Conservation (phyloP, 2,888 invertebrate species). For the Nowickia ferox region DNA sequence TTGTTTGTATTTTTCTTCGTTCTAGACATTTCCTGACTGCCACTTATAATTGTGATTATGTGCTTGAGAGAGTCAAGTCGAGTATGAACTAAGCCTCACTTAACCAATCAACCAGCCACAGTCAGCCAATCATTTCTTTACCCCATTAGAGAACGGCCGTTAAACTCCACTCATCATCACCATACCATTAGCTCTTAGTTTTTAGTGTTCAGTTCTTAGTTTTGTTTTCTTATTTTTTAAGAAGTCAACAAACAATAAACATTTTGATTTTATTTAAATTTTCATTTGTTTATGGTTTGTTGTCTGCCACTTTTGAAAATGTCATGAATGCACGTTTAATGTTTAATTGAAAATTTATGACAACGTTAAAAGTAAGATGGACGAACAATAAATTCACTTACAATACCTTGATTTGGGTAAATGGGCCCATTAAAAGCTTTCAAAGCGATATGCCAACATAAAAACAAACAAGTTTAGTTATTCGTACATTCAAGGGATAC, state of each 20-base stretch:
- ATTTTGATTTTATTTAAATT: slow-evolving; percentile 64
- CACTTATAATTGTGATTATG: slow-evolving; percentile 55
- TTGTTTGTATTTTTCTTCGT: slow-evolving; percentile 7
- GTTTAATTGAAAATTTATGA: slow-evolving; percentile 71
- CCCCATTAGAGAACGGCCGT: slow-evolving; percentile 51
- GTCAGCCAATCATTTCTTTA: slow-evolving; percentile 47
- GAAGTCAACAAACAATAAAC: slow-evolving; percentile 57
- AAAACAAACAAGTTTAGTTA: not conserved
- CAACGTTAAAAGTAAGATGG: slow-evolving; percentile 50
- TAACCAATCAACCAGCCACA: slow-evolving; percentile 32
- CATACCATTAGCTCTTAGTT: slow-evolving; percentile 51
- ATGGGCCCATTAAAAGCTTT: slow-evolving; percentile 63
- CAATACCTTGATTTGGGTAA: slow-evolving; percentile 53
- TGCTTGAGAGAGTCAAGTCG: slow-evolving; percentile 52
- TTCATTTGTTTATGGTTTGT: slow-evolving; percentile 55
- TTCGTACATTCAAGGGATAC: not conserved
- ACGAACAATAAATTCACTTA: slow-evolving; percentile 32
- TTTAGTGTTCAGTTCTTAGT: slow-evolving; percentile 4
- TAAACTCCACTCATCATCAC: slow-evolving; percentile 64
- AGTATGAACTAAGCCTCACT: slow-evolving; percentile 21
- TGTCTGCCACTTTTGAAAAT: slow-evolving; percentile 47
- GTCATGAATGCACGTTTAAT: slow-evolving; percentile 63
- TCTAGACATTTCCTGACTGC: slow-evolving; percentile 47
- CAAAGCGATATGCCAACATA: slow-evolving; percentile 25
- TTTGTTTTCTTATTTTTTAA: slow-evolving; percentile 24